phyloP scores from a whole-genome alignment of 2,888 invertebrate species.

The Catonia carolina region DNA sequence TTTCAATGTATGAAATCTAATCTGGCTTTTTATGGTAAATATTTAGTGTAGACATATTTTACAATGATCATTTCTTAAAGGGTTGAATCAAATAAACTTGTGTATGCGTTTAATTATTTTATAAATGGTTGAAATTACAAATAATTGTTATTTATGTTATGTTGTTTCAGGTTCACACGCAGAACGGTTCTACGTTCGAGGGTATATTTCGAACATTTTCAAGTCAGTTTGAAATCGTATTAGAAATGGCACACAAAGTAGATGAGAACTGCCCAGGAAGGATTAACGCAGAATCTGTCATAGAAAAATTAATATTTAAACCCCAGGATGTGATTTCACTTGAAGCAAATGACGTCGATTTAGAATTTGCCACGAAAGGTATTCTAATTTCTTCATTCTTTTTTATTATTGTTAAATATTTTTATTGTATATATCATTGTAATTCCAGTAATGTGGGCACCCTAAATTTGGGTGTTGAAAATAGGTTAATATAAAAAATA shows the following conservation, averaged over 20 bases:
- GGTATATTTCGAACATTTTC: constrained; percentile 88
- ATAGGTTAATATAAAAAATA: too few species aligned
- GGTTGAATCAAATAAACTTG: too few species aligned
- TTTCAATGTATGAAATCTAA: too few species aligned
- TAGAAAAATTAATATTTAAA: constrained; percentile 77
- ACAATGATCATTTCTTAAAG: too few species aligned
- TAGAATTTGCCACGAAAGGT: constrained; percentile 83
- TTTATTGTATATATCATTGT: too few species aligned
- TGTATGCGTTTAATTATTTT: too few species aligned
- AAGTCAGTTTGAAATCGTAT: constrained; percentile 76
- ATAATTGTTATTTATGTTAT: too few species aligned
- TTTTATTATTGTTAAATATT: background rate
- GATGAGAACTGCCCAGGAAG: constrained; percentile 53
- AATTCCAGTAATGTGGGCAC: too few species aligned
- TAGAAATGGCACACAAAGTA: constrained; percentile 81
- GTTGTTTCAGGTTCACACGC: constrained; percentile 63
- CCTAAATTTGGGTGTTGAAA: too few species aligned
- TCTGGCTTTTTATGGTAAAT: too few species aligned
- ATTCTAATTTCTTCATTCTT: constrained; percentile 5
- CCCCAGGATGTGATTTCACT: constrained; percentile 78
- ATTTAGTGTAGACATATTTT: too few species aligned
- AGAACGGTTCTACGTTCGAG: constrained; percentile 79
- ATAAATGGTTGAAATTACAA: too few species aligned
- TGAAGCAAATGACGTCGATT: constrained; percentile 74
- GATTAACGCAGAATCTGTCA: constrained; percentile 61